A percentile compares a stretch with the other conserved stretches of the same genome.
These are phyloP conservation scores for Callocephalon fimbriatum DNA, from an alignment of 2,113 vertebrate species.

Conservation along the genomic window DNA sequence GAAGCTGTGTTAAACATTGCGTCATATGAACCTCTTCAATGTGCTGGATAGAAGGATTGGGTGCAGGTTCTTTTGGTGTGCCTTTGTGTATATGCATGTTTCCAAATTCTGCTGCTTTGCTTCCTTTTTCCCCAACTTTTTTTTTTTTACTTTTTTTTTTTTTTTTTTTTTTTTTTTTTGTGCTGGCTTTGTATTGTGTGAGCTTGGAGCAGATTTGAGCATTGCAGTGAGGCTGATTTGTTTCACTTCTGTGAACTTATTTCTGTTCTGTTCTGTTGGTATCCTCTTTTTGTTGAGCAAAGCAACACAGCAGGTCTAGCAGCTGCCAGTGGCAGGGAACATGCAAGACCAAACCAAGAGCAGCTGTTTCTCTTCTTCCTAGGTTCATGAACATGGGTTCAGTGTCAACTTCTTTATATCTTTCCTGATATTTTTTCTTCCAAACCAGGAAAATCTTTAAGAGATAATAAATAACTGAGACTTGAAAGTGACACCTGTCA, in stretches of 20 bases:
- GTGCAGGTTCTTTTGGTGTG: neutral
- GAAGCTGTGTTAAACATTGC: neutral
- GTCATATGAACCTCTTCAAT: neutral
- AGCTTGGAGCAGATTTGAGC: neutral
- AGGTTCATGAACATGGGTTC: neutral
- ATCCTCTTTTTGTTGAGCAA: constrained; percentile 30
- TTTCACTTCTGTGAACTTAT: constrained; percentile 25
- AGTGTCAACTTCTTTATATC: neutral
- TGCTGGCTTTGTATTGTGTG: neutral
- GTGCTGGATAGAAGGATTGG: too few relatives aligned
- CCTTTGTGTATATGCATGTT: neutral
- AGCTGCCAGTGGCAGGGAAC: constrained; percentile 4
- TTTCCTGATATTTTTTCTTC: neutral
- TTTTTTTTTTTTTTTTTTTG: neutral
- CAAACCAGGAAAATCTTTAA: neutral
- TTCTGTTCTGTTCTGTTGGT: constrained; percentile 10
- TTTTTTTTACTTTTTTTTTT: too few relatives aligned
- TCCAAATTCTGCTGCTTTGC: neutral
- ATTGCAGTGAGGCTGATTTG: neutral
- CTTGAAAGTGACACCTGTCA: neutral
- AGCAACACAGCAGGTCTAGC: constrained; percentile 17
- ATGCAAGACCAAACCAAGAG: constrained; percentile 26
- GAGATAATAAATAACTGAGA: neutral
- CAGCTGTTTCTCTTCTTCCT: constrained; percentile 35
- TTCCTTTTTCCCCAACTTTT: neutral